Evolutionary conservation across 2,113 vertebrate species (phyloP).

Genomic region (Megaceryle maxima): DNA sequence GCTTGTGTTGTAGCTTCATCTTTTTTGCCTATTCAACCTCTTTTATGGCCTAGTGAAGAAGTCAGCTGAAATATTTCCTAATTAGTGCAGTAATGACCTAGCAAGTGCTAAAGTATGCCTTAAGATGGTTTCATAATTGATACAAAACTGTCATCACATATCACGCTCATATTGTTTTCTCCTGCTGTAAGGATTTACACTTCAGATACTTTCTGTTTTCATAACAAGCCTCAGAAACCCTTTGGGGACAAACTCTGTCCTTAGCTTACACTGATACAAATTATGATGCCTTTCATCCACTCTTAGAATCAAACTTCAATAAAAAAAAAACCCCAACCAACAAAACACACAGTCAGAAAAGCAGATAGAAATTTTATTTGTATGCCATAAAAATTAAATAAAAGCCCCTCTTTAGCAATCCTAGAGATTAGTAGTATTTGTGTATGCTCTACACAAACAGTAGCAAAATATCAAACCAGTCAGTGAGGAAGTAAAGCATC

Average conservation of each 20-base stretch:
- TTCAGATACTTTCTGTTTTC: constrained; percentile 12
- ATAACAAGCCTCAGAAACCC: constrained; percentile 30
- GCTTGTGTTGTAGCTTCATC: not conserved
- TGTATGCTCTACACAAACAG: not conserved
- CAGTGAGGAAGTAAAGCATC: not conserved
- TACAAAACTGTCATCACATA: not conserved
- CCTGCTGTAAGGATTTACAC: constrained; percentile 14
- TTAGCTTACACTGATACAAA: not conserved
- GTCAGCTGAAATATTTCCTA: constrained; percentile 17
- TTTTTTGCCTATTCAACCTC: not conserved
- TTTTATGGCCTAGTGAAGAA: not conserved
- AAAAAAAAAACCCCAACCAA: not conserved
- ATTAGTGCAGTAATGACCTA: not conserved
- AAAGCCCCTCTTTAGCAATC: not conserved
- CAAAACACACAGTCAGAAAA: not conserved
- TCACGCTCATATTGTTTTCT: constrained; percentile 3
- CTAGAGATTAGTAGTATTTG: not conserved
- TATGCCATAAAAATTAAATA: not conserved
- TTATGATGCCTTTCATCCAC: not conserved
- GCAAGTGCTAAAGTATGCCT: not conserved
- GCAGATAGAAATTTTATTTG: not conserved
- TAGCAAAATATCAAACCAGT: not conserved
- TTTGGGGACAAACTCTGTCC: not conserved
- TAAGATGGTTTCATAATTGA: not conserved
- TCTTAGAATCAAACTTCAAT: not conserved